Evolutionary conservation across 2,113 vertebrate genomes (phyloP).

Genomic region (Mobula hypostoma): DNA sequence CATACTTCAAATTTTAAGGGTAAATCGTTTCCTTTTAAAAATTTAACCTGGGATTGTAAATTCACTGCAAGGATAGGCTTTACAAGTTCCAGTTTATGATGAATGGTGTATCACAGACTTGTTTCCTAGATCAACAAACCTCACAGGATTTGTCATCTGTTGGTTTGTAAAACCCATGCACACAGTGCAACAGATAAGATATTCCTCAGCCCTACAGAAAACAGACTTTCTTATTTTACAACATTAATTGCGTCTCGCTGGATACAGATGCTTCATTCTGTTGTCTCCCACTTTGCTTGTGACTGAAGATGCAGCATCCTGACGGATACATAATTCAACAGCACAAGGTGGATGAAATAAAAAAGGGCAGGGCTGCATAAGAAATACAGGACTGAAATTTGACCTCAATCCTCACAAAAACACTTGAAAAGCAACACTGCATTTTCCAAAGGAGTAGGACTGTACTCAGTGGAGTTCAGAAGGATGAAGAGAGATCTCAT

Average conservation of each 20-base stretch:
- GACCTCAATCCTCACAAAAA: neutral
- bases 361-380: neutral
- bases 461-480: no score
- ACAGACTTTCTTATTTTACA: neutral
- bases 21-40: neutral
- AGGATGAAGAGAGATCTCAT: no score
- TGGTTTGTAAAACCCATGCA: neutral
- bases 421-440: neutral
- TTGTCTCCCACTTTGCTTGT: neutral
- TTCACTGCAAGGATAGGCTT: neutral
- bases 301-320: neutral
- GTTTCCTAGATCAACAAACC: neutral
- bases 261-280: neutral
- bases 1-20: neutral
- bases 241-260: neutral
- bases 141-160: neutral
- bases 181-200: neutral
- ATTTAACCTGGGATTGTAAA: neutral
- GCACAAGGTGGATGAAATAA: conserved; percentile 24
- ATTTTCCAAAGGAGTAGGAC: neutral
- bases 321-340: neutral
- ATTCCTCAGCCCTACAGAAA: neutral
- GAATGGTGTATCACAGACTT: neutral
- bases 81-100: neutral
- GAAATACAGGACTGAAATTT: neutral